Evolutionary conservation across 2,797 vertebrate genomes (phyloP).

Genomic region (Ambastaia sidthimunki): DNA sequence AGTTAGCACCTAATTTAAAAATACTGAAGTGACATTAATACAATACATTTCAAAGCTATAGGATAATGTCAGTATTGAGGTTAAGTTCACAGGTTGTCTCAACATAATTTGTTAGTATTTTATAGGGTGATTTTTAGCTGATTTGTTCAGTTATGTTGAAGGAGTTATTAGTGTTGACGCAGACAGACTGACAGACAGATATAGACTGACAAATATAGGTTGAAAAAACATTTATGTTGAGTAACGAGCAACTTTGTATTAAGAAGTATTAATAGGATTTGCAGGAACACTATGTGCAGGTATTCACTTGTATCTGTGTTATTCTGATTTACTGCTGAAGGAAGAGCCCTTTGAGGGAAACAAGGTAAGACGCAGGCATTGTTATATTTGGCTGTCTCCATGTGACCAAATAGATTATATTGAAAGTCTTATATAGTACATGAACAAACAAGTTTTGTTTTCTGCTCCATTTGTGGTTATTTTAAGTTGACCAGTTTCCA

Average conservation of each 20-base stretch:
- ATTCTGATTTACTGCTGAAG: slow-evolving; percentile 75
- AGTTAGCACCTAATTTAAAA: slow-evolving; percentile 14
- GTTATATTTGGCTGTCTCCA: slow-evolving; percentile 56
- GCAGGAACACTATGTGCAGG: slow-evolving; percentile 14
- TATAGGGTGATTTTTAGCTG: not conserved
- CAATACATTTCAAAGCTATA: not conserved
- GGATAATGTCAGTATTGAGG: not conserved
- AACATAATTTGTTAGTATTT: too few relatives aligned
- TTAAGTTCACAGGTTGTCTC: too few relatives aligned
- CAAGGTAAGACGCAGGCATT: slow-evolving; percentile 75
- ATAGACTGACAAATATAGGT: too few relatives aligned
- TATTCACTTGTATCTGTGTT: slow-evolving; percentile 70
- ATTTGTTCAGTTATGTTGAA: not conserved
- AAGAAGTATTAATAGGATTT: slow-evolving; percentile 2
- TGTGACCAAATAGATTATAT: slow-evolving; percentile 39
- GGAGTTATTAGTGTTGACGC: not conserved
- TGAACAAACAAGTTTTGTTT: not conserved
- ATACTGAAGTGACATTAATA: not conserved
- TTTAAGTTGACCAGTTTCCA: slow-evolving; percentile 17
- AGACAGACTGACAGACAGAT: not conserved
- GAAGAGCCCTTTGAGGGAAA: slow-evolving; percentile 83
- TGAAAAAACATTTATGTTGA: too few relatives aligned
- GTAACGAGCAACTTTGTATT: not conserved
- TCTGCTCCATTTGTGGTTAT: slow-evolving; percentile 41
- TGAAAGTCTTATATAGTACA: not conserved